Evolutionary conservation across 1,140 invertebrate species (phyloP), one percentile per base, ranked within the genome.

Genomic region (Cyclina sinensis): DNA sequence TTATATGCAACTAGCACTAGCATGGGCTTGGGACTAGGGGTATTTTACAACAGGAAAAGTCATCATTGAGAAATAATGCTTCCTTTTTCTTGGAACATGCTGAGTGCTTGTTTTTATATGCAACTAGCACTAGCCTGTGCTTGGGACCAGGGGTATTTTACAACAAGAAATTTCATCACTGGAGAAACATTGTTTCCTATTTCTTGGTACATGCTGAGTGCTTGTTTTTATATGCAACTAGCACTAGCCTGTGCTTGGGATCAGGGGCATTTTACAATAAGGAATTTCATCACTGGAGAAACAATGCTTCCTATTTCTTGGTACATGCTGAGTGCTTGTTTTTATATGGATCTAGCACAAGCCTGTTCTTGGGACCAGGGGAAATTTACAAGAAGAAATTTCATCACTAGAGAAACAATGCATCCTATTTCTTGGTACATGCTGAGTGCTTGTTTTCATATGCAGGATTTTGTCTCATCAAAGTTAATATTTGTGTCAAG

Each of bases 111-210:
- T 70, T n/a, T 70, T 37, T n/a, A n/a, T n/a, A n/a, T n/a, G n/a
- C n/a, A n/a, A 51, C 73, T 76, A 48, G 39, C 73, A 76, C 73
- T 48, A 62, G 30, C 57, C 84, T 74, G 62, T 65, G 57, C 89
- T 87, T 43, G 37, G 54, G 27, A 86, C 51, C 51, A 54, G 48
- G 32, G 16, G 37, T 39, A 48, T n/a, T n/a, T n/a, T 48, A 46
- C 16, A 74, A 5, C 39, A 74, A 5, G 37, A 21, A 70, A 9
- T 37, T 43, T 43, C 5, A 14, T 7, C 14, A 43, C 43, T 43
- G 57, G 24, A 62, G 24, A 4, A 27, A 30, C 14, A 37, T 46
- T 27, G 59, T 16, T 37, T 18, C 9, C 11, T 21, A 11, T 48
- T 70, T 70, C 70, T 74, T 74, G 70, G 70, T 46, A 74, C 70